phyloP scores from a whole-genome alignment of 2,888 invertebrate species.

The Tortricodes alternella region DNA sequence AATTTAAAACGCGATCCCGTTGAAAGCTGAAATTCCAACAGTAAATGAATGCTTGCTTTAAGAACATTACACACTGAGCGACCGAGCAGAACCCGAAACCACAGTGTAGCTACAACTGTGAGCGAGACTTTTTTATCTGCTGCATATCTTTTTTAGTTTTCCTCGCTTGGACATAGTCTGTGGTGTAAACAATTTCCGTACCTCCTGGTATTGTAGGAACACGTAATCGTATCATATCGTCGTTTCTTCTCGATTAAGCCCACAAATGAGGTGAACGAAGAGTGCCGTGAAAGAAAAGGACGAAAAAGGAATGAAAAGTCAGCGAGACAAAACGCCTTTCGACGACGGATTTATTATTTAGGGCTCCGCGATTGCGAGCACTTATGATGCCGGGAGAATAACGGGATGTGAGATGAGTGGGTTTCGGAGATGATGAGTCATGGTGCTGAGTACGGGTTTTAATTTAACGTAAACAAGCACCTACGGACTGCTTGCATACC shows the following conservation, averaged over 20 bases:
- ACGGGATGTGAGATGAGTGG: conserved; percentile 1
- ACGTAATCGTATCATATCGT: conserved; percentile 62
- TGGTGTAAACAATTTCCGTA: conserved; percentile 29
- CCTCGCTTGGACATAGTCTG: conserved; percentile 29
- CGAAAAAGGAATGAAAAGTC: conserved; percentile 39
- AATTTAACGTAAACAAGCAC: not conserved
- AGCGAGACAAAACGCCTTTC: conserved; percentile 26
- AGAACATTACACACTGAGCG: conserved; percentile 30
- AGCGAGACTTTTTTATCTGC: conserved; percentile 4
- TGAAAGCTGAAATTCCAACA: conserved; percentile 44
- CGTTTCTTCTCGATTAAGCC: conserved; percentile 64
- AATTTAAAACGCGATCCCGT: conserved; percentile 52
- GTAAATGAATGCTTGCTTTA: conserved; percentile 44
- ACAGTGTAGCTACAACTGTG: conserved; percentile 34
- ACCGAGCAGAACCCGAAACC: conserved; percentile 17
- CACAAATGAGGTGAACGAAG: conserved; percentile 61
- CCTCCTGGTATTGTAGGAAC: conserved; percentile 37
- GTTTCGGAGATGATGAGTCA: not conserved
- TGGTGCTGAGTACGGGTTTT: not conserved
- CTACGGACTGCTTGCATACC: too few relatives aligned
- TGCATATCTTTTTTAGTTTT: not conserved
- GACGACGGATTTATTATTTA: conserved; percentile 30
- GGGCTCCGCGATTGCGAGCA: conserved; percentile 5
- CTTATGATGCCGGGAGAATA: conserved; percentile 17
- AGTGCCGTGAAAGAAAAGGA: conserved; percentile 58